Evolutionary conservation across 2,113 vertebrate genomes (phyloP).

Genomic region (Phoenicopterus ruber): DNA sequence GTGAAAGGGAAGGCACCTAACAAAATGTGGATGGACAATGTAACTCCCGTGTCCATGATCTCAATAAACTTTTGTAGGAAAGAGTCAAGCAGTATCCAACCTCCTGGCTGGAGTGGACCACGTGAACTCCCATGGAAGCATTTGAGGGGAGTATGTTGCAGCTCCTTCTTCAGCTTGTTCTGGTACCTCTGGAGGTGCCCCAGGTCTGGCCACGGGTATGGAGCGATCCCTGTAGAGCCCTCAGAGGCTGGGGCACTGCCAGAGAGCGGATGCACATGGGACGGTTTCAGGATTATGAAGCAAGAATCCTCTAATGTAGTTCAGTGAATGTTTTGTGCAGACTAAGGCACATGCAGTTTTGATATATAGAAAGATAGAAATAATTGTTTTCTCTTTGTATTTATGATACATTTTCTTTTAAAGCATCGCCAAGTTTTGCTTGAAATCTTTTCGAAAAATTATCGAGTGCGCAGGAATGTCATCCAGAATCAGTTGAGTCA

Average conservation of each 20-base stretch:
- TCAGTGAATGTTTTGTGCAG: neutral
- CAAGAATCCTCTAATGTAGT: neutral
- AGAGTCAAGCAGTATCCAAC: neutral
- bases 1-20: neutral
- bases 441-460: conserved; percentile 91
- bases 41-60: neutral
- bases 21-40: neutral
- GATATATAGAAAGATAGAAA: neutral
- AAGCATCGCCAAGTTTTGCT: conserved; percentile 92
- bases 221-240: neutral
- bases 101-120: neutral
- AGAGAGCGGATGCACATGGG: neutral
- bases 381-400: neutral
- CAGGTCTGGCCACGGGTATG: neutral
- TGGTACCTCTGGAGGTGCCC: neutral
- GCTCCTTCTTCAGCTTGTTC: neutral
- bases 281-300: neutral
- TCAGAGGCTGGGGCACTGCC: neutral
- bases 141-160: neutral
- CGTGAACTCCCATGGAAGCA: neutral
- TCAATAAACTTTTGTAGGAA: neutral
- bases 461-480: conserved; percentile 83
- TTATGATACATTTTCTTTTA: neutral
- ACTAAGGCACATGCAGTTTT: neutral
- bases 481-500: conserved; percentile 84